phyloP scores from a whole-genome alignment of 2,797 vertebrate species.

The Parotocinclus haroldoi region DNA sequence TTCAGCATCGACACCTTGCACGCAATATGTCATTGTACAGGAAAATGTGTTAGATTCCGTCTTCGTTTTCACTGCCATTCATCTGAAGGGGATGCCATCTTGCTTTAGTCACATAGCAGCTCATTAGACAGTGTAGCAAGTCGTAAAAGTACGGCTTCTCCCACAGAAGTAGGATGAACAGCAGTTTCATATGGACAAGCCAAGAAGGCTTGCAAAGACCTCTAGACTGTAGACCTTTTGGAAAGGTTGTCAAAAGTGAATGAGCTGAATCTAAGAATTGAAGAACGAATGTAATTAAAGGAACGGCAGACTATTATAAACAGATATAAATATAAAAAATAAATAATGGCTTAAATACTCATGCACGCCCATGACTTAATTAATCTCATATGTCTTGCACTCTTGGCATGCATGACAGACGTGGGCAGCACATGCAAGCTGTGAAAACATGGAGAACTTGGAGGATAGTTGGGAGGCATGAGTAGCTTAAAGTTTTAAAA shows the following conservation, averaged over 20 bases:
- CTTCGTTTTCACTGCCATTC: too few species aligned
- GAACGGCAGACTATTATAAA: slow-evolving; percentile 18
- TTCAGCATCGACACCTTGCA: slow-evolving; percentile 18
- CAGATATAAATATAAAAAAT: slow-evolving; percentile 30
- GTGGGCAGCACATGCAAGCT: slow-evolving; percentile 73
- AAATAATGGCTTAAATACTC: slow-evolving; percentile 41
- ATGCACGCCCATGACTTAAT: slow-evolving; percentile 61
- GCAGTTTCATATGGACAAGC: slow-evolving; percentile 40
- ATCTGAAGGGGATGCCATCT: slow-evolving; percentile 30
- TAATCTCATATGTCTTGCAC: slow-evolving; percentile 68
- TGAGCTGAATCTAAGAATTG: too few species aligned
- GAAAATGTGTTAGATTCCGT: too few species aligned
- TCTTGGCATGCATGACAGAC: slow-evolving; percentile 67
- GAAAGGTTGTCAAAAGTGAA: too few species aligned
- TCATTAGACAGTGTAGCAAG: slow-evolving; percentile 22
- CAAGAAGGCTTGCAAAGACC: slow-evolving; percentile 2
- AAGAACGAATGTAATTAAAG: too few species aligned
- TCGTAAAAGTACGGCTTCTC: background rate
- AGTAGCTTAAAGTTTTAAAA: slow-evolving; percentile 65
- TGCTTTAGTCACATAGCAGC: slow-evolving; percentile 40
- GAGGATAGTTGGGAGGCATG: slow-evolving; percentile 38
- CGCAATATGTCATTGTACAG: background rate
- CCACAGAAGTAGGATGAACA: slow-evolving; percentile 36
- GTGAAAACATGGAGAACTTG: slow-evolving; percentile 62
- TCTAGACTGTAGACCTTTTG: background rate